Conservation (phyloP, 2,113 vertebrate species). For the Oreochromis aureus region DNA sequence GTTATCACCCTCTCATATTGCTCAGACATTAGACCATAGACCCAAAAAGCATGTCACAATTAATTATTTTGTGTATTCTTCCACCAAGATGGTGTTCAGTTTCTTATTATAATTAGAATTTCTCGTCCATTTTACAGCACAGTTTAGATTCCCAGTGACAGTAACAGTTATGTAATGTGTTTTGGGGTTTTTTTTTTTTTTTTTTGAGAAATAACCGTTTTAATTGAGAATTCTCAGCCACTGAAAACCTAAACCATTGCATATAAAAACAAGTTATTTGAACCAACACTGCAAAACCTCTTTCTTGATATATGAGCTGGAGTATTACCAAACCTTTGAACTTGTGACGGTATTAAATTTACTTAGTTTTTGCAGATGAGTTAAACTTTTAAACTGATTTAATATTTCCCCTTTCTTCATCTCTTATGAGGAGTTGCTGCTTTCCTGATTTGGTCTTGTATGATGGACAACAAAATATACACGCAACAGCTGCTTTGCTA, state of each 20-base stretch:
- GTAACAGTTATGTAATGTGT: background rate
- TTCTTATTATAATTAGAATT: background rate
- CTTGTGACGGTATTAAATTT: background rate
- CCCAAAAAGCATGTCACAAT: background rate
- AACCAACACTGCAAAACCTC: background rate
- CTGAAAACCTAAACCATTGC: background rate
- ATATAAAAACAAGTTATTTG: background rate
- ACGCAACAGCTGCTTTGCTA: background rate
- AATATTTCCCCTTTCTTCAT: background rate
- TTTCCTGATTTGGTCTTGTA: background rate
- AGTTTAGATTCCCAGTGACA: background rate
- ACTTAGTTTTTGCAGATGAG: background rate
- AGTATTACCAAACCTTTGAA: background rate
- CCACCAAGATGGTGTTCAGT: background rate
- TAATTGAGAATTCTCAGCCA: background rate
- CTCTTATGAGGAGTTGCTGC: background rate
- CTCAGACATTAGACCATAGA: slow-evolving; percentile 1
- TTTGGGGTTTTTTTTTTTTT: background rate
- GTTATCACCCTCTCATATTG: slow-evolving; percentile 5
- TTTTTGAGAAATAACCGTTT: background rate
- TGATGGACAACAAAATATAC: background rate
- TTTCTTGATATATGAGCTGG: background rate
- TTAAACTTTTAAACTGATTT: background rate
- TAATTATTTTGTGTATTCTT: background rate
- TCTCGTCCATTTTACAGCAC: background rate